Evolutionary conservation across 2,888 invertebrate genomes (phyloP).

Genomic region (Galeopsomyia nigrocyanea): DNA sequence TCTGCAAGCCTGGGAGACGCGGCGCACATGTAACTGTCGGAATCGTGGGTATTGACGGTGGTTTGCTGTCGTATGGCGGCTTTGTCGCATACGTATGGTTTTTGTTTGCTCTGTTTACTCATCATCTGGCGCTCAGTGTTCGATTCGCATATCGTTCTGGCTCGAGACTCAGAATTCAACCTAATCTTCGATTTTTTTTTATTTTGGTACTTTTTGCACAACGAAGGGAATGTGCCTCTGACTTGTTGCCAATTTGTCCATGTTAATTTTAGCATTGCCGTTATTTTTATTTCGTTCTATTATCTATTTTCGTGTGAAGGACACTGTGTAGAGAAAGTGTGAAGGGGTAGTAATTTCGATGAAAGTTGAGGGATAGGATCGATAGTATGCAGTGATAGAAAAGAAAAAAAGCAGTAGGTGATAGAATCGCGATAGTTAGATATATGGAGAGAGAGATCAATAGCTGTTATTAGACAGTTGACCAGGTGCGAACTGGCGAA

Average conservation of each 20-base stretch:
- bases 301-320: background rate
- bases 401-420: background rate
- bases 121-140: slow-evolving; percentile 30
- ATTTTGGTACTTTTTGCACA: too few relatives aligned
- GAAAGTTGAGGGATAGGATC: slow-evolving; percentile 1
- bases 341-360: background rate
- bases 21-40: slow-evolving; percentile 36
- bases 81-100: slow-evolving; percentile 24
- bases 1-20: slow-evolving; percentile 28
- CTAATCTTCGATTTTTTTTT: slow-evolving; percentile 1
- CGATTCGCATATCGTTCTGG: slow-evolving; percentile 26
- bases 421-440: slow-evolving; percentile 23
- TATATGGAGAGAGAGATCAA: slow-evolving; percentile 12
- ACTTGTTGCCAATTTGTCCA: slow-evolving; percentile 3
- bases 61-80: slow-evolving; percentile 32
- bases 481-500: background rate
- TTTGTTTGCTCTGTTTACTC: slow-evolving; percentile 29
- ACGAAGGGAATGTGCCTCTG: slow-evolving; percentile 15
- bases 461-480: slow-evolving; percentile 12
- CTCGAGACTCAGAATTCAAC: slow-evolving; percentile 35
- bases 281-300: slow-evolving; percentile 8
- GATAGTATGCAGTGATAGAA: background rate
- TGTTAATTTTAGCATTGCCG: slow-evolving; percentile 17
- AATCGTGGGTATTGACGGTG: slow-evolving; percentile 36
- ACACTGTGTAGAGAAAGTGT: background rate